A percentile compares a stretch with the other conserved stretches of the same genome.
phyloP scores from a whole-genome alignment of 2,797 vertebrate species.

The Sebastiscus albofasciatus region DNA sequence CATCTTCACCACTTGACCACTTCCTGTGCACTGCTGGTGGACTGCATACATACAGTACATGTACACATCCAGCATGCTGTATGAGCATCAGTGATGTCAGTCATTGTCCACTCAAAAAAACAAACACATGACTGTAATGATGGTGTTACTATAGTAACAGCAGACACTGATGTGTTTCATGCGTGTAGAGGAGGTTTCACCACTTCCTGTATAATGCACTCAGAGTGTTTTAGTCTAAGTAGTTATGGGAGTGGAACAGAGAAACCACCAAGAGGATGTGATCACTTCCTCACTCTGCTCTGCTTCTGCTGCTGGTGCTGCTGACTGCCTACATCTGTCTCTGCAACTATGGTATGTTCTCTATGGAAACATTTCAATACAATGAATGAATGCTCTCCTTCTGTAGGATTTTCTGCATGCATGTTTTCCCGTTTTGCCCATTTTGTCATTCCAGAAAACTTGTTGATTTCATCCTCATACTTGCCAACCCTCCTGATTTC shows the following conservation, averaged over 20 bases:
- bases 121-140: background rate
- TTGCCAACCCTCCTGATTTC: too few species aligned
- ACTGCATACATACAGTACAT: background rate
- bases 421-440: background rate
- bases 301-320: background rate
- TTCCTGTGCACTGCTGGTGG: background rate
- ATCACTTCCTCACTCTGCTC: slow-evolving; percentile 7
- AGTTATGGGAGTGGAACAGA: slow-evolving; percentile 6
- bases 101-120: background rate
- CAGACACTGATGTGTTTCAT: background rate
- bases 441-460: background rate
- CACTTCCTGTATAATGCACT: slow-evolving; percentile 9
- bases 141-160: background rate
- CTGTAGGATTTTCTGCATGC: background rate
- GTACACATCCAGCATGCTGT: background rate
- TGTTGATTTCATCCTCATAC: background rate
- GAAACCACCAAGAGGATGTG: slow-evolving; percentile 31
- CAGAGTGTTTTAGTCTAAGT: background rate
- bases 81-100: background rate
- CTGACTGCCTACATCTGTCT: background rate
- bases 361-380: background rate
- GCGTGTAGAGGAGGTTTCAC: background rate
- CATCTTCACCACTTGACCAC: background rate
- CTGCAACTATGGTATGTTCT: slow-evolving; percentile 18
- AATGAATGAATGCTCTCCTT: background rate